Evolutionary conservation across 1,140 invertebrate genomes (phyloP), one percentile per base, ranked within the genome.

Genomic region (Pinna nobilis): DNA sequence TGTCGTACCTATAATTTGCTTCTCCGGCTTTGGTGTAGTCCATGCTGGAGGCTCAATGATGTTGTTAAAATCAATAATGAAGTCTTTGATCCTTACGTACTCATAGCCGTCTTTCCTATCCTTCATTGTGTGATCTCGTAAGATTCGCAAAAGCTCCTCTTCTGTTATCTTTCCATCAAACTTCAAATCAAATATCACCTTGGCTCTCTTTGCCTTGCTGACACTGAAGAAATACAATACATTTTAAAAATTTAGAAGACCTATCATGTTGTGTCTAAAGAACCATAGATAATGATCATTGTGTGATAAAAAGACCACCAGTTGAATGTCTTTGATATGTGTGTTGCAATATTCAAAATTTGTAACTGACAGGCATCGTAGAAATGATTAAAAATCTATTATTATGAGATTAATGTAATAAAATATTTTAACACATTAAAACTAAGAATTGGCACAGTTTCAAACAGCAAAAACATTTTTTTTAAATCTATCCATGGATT

Each of bases 1-100:
- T 55, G 18, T 15, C 39, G 28, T 74, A 75, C 73, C 73, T 50
- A 75, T 70, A 20, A 75, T 70, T 30, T 59, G 61, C 35, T 59
- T 55, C 23, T 70, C 35, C 15, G 73, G 66, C n/a, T 49, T 57
- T 1, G 60, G 60, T 32, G 69, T 71, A 20, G 73, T 51, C 3
- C 33, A 41, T 1, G 59, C 39, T n/a, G 73, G 67, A 6, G 41
- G 30, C 18, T 49, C 32, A 18, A 44, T 33, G 9, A 39, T 44
- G 13, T 60, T 44, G n/a, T 61, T 51, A 18, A 75, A 15, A 51
- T 75, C 67, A n/a, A 75, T 53, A 20, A 75, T 25, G 33, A 70
- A 75, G 49, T 70, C 67, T 55, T 59, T 32, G 1, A 75, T 70
- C 35, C 51, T 63, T 13, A 60, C 23, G 37, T 61, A 37, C 37